Evolutionary conservation across 1,140 invertebrate species (phyloP).

Genomic region (Planococcus citri): DNA sequence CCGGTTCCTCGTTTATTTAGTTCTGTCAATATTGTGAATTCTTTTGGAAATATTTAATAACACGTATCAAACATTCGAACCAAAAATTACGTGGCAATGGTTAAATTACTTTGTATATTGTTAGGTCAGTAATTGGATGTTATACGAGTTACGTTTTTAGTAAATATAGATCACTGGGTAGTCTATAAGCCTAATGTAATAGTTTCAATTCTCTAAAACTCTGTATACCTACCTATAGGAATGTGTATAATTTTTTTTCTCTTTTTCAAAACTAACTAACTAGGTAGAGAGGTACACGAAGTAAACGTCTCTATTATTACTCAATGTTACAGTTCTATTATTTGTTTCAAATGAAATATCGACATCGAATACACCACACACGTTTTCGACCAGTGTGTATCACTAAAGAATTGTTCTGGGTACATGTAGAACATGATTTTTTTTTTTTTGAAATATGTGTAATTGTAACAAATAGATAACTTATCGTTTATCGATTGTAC

Average conservation of each 20-base stretch:
- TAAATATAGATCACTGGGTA: background rate
- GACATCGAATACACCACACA: background rate
- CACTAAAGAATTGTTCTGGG: background rate
- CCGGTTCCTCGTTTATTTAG: conserved; percentile 11
- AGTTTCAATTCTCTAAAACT: background rate
- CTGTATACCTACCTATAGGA: background rate
- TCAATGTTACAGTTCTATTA: background rate
- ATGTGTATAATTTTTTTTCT: background rate
- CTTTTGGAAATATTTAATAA: conserved; percentile 13
- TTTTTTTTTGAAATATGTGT: background rate
- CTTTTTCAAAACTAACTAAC: background rate
- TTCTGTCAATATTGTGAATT: conserved; percentile 16
- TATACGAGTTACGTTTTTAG: background rate
- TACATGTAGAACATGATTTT: background rate
- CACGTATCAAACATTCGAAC: conserved; percentile 2
- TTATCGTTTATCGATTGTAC: no score
- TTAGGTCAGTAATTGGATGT: conserved; percentile 6
- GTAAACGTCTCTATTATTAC: background rate
- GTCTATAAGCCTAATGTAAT: background rate
- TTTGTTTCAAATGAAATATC: background rate
- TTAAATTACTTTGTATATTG: background rate
- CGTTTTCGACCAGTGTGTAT: background rate
- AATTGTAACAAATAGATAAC: no score
- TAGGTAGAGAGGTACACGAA: no score
- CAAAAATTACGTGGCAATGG: conserved; percentile 2